Conservation (phyloP, 2,888 invertebrate genomes). For the Fabriciana adippe region DNA sequence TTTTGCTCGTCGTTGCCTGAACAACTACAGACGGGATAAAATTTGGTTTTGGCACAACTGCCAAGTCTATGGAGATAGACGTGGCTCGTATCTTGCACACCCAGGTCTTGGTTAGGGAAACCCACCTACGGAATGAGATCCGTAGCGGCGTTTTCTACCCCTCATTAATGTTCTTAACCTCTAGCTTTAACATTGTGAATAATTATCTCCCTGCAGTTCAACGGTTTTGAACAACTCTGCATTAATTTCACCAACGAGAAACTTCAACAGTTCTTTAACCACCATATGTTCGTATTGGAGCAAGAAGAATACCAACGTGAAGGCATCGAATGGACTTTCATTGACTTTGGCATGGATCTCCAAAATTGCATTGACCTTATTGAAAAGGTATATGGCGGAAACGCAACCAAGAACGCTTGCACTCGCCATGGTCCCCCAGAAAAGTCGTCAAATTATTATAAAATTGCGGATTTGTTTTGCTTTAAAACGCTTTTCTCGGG, state of each 20-base stretch:
- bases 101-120: constrained; percentile 50
- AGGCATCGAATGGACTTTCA: constrained; percentile 97
- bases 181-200: constrained; percentile 67
- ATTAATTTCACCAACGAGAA: constrained; percentile 99
- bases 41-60: constrained; percentile 42
- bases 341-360: constrained; percentile 98
- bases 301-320: constrained; percentile 98
- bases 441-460: constrained; percentile 48
- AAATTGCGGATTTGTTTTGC: constrained; percentile 29
- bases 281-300: constrained; percentile 98
- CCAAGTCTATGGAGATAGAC: constrained; percentile 50
- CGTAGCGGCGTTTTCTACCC: constrained; percentile 58
- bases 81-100: constrained; percentile 42
- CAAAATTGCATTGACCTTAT: constrained; percentile 97
- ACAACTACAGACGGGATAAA: constrained; percentile 48
- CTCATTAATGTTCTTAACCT: constrained; percentile 35
- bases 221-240: constrained; percentile 98
- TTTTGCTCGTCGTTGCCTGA: constrained; percentile 45
- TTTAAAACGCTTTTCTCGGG: constrained; percentile 56
- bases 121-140: constrained; percentile 73
- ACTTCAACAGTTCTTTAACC: constrained; percentile 99
- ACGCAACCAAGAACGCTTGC: constrained; percentile 79
- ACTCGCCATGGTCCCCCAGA: constrained; percentile 71
- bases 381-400: constrained; percentile 89
- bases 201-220: constrained; percentile 86